Conservation (phyloP, 2,113 vertebrate species). For the Sinosuthora webbiana region DNA sequence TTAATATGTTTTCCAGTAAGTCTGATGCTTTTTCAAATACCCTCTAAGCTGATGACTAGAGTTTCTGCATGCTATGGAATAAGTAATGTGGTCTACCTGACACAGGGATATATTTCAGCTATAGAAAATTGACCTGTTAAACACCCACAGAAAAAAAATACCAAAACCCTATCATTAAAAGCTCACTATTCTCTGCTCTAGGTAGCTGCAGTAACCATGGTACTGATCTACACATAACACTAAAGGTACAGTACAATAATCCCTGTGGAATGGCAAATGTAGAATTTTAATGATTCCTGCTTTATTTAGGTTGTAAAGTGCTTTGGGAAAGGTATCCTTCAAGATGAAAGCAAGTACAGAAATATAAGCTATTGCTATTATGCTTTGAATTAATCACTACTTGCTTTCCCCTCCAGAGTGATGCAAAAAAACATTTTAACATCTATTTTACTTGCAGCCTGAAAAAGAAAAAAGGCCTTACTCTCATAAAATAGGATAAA, state of each 20-base stretch:
- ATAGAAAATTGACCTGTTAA: neutral
- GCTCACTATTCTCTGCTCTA: neutral
- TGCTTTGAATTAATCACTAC: constrained; percentile 43
- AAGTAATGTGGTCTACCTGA: neutral
- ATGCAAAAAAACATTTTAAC: constrained; percentile 20
- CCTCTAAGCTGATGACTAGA: neutral
- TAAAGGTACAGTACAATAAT: neutral
- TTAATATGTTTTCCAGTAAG: neutral
- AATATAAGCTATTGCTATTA: constrained; percentile 32
- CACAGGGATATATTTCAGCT: neutral
- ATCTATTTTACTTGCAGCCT: neutral
- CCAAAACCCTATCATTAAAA: neutral
- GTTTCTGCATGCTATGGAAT: neutral
- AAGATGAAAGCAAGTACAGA: constrained; percentile 24
- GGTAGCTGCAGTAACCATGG: neutral
- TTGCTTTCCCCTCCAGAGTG: neutral
- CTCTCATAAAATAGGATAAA: neutral
- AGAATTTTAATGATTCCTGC: constrained; percentile 43
- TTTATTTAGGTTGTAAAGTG: constrained; percentile 47
- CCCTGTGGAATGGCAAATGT: neutral
- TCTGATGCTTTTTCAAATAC: neutral
- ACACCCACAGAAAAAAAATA: neutral
- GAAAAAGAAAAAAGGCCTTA: neutral
- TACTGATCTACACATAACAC: neutral
- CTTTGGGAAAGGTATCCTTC: constrained; percentile 44